These are phyloP conservation scores for Cataglyphis albicans DNA, from an alignment of 2,888 invertebrate species.

Conservation along the genomic window DNA sequence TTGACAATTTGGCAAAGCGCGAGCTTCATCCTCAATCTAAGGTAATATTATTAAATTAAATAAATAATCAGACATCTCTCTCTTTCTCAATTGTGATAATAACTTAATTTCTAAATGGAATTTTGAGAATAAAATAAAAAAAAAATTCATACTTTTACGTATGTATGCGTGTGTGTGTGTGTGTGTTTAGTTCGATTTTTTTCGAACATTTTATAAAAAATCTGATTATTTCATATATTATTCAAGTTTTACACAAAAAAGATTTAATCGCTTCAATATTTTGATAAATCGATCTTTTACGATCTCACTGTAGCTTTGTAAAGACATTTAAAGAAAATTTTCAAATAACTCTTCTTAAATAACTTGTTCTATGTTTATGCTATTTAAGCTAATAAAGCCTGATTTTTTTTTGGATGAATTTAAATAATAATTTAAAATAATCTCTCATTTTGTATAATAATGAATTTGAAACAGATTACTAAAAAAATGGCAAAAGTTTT, in stretches of 20 bases:
- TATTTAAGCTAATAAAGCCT: not conserved
- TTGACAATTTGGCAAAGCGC: conserved; percentile 94
- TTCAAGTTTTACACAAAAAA: not conserved
- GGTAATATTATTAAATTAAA: conserved; percentile 64
- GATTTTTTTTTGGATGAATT: conserved; percentile 3
- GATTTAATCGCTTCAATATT: not conserved
- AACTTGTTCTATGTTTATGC: not conserved
- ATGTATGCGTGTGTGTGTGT: too few species aligned
- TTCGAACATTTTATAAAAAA: not conserved
- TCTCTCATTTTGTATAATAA: not conserved
- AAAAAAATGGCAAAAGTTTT: conserved; percentile 92
- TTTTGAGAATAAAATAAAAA: not conserved
- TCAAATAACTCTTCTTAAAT: not conserved
- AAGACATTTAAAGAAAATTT: not conserved
- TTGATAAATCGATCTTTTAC: not conserved
- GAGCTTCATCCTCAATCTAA: conserved; percentile 89
- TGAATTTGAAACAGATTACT: conserved; percentile 70
- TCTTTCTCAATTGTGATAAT: not conserved
- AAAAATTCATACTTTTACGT: not conserved
- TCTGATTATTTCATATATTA: not conserved
- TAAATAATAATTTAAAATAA: not conserved
- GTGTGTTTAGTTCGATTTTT: not conserved
- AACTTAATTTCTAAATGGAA: not conserved
- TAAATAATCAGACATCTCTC: not conserved
- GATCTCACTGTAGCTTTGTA: not conserved